Evolutionary conservation across 2,113 vertebrate genomes (phyloP).

Genomic region (Eublepharis macularius): DNA sequence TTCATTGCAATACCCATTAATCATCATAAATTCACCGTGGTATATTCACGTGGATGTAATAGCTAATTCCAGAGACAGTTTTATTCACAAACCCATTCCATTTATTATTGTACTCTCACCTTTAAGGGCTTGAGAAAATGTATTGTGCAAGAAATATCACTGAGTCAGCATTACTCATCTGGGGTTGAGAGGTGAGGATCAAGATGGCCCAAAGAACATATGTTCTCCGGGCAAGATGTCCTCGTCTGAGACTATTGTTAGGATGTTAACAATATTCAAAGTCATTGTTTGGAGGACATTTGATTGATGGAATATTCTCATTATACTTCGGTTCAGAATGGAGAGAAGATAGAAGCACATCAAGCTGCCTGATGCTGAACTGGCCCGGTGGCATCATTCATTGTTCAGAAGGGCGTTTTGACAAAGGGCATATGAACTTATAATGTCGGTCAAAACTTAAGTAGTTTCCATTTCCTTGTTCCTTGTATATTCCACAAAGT

Average conservation of each 20-base stretch:
- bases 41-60: conserved; percentile 71
- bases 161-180: conserved; percentile 29
- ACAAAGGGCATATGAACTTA: too few relatives aligned
- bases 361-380: too few relatives aligned
- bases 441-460: too few relatives aligned
- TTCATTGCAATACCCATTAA: conserved; percentile 74
- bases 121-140: conserved; percentile 63
- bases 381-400: too few relatives aligned
- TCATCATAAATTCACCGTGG: conserved; percentile 74
- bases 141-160: background rate
- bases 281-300: too few relatives aligned
- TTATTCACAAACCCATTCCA: conserved; percentile 67
- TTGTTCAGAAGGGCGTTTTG: too few relatives aligned
- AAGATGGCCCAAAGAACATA: background rate
- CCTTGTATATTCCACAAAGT: too few relatives aligned
- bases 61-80: conserved; percentile 73
- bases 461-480: too few relatives aligned
- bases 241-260: background rate
- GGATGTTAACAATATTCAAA: too few relatives aligned
- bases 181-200: conserved; percentile 13
- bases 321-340: background rate
- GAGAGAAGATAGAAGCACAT: background rate
- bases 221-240: background rate
- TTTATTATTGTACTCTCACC: conserved; percentile 66
- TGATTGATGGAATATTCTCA: background rate